Base-by-base conservation (phyloP, 2,888 invertebrate genomes). In the Gymnosoma rotundatum region DNA sequence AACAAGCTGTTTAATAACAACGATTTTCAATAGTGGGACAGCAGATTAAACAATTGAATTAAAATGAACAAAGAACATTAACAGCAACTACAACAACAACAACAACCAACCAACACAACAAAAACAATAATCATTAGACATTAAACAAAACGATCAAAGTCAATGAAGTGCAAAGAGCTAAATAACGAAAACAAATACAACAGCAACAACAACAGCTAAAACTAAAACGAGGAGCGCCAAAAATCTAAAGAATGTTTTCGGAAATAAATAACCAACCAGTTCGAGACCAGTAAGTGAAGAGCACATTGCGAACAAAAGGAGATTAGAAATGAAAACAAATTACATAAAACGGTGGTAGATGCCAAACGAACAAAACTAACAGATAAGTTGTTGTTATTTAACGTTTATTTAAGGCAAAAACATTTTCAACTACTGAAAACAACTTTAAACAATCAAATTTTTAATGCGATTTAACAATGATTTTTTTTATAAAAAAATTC, bases 151-250 rank as follows among this genome's bases (percentile, higher is more conserved):
- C 84, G 69, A 83, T 79, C 84, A 69, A 78, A 84, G 74, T 73
- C 86, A 86, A 86, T 86, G 81, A 86, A 86, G 84, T 85, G 86
- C 84, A 86, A 86, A 82, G 75, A 82, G 81, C 52, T 67, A 20
- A 73, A 73, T 10, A 58, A n/a, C 25, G 52, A 72, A 25, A 48
- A 74, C 7, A 66, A 66, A 25, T 45, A 75, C 60, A 25, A 54
- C 32, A 63, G 9, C 48, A 50, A 32, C 1, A 25, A 52, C 12
- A 66, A 56, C 12, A 61, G 21, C 32, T 61, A 25, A 42, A 54
- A 52, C 14, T 32, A 14, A 70, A 76, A 78, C 63, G 42, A 78
- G 78, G 78, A 78, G 78, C 78, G 69, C 69, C 69, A 45, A 70
- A 76, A 60, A 69, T 54, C 60, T 32, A 69, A 61, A 67, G 42